These are phyloP conservation scores for Elmis aenea DNA, from an alignment of 2,888 invertebrate species.

Conservation along the genomic window DNA sequence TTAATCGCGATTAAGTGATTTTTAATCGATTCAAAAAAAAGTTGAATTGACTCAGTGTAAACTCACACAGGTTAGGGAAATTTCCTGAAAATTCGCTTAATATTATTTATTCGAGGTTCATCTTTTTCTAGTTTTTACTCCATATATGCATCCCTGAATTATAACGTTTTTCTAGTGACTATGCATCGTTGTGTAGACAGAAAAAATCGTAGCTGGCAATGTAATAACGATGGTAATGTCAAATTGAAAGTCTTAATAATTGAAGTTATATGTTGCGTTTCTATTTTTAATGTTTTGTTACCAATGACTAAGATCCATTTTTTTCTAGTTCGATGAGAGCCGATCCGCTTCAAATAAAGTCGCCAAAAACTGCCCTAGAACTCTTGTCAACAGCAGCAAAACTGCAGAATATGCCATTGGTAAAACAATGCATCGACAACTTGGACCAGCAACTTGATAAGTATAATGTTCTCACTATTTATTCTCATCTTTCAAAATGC, in stretches of 20 bases:
- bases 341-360: constrained; percentile 37
- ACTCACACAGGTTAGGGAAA: no score
- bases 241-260: background rate
- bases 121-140: no score
- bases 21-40: no score
- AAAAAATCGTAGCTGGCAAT: no score
- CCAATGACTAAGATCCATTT: no score
- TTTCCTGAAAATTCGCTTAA: no score
- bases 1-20: no score
- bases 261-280: background rate
- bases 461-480: constrained; percentile 61
- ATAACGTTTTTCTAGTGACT: no score
- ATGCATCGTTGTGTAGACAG: no score
- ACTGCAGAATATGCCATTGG: constrained; percentile 65
- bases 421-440: constrained; percentile 61
- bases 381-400: constrained; percentile 71
- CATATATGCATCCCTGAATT: no score
- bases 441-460: constrained; percentile 60
- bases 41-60: no score
- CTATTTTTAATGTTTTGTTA: background rate
- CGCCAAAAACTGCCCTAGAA: constrained; percentile 56
- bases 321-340: constrained; percentile 40
- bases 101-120: no score
- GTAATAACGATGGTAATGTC: background rate
- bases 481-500: constrained; percentile 51